phyloP scores from a whole-genome alignment of 1,140 invertebrate genomes.

The Drosophila miranda region DNA sequence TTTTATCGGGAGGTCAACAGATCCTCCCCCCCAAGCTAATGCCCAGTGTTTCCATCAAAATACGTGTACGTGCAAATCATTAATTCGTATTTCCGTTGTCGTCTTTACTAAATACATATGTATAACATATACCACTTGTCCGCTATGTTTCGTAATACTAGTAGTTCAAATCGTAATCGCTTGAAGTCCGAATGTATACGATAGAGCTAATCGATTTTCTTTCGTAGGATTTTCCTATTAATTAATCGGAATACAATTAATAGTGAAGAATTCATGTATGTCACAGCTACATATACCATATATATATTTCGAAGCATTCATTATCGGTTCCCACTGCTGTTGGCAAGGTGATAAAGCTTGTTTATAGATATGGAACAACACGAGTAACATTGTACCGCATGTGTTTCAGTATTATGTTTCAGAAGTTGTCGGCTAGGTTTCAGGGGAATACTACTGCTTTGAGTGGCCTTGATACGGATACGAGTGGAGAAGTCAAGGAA shows the following conservation, averaged over 20 bases:
- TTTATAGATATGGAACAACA: conserved; percentile 25
- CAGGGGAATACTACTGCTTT: not conserved
- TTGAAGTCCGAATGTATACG: not conserved
- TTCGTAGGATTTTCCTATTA: conserved; percentile 10
- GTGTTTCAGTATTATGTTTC: conserved; percentile 9
- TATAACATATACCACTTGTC: not conserved
- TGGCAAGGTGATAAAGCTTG: conserved; percentile 12
- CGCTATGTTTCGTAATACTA: conserved; percentile 13
- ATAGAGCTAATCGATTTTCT: conserved; percentile 10
- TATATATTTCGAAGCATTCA: conserved; percentile 16
- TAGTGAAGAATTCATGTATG: not conserved
- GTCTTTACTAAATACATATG: too few species aligned
- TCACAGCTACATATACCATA: not conserved
- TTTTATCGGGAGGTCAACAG: conserved; percentile 13
- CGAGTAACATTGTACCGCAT: conserved; percentile 12
- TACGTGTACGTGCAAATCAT: too few species aligned
- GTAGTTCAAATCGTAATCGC: not conserved
- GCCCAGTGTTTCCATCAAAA: too few species aligned
- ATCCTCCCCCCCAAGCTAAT: too few species aligned
- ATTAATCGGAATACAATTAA: conserved; percentile 5
- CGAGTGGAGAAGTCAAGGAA: conserved; percentile 3
- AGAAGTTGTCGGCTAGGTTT: not conserved
- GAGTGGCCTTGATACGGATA: not conserved
- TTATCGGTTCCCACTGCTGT: conserved; percentile 21
- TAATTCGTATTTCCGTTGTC: too few species aligned